These are phyloP conservation scores for Laothoe populi DNA, from an alignment of 2,888 invertebrate genomes.

Conservation along the genomic window DNA sequence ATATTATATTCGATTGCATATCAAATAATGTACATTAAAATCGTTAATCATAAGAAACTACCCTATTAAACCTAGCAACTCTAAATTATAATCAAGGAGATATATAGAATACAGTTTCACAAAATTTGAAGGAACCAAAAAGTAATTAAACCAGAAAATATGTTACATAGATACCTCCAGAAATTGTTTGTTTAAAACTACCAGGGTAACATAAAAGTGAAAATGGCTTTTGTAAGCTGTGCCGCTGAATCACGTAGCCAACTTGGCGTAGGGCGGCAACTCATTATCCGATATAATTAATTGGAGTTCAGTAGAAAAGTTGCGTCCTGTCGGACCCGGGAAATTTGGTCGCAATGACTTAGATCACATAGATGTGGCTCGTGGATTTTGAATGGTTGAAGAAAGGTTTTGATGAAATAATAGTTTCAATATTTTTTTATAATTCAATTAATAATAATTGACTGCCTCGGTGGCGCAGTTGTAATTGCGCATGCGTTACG, in stretches of 20 bases:
- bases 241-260: constrained; percentile 64
- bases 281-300: constrained; percentile 82
- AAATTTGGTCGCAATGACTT: constrained; percentile 43
- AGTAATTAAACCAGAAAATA: background rate
- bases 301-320: constrained; percentile 77
- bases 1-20: no score
- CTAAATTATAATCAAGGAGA: no score
- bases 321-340: constrained; percentile 53
- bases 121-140: background rate
- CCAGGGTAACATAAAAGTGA: constrained; percentile 22
- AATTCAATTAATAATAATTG: no score
- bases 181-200: constrained; percentile 8
- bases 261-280: constrained; percentile 57
- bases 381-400: background rate
- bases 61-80: no score
- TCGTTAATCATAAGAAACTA: no score
- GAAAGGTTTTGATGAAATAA: no score
- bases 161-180: background rate
- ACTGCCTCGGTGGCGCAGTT: no score
- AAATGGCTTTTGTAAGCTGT: constrained; percentile 12
- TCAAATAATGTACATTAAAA: no score
- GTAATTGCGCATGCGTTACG: no score
- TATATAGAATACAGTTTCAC: no score
- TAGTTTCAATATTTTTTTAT: no score
- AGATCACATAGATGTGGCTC: constrained; percentile 1